A percentile compares a stretch with the other conserved stretches of the same genome.
phyloP scores from a whole-genome alignment of 2,797 vertebrate species.

The Enteromius unitaeniatus region DNA sequence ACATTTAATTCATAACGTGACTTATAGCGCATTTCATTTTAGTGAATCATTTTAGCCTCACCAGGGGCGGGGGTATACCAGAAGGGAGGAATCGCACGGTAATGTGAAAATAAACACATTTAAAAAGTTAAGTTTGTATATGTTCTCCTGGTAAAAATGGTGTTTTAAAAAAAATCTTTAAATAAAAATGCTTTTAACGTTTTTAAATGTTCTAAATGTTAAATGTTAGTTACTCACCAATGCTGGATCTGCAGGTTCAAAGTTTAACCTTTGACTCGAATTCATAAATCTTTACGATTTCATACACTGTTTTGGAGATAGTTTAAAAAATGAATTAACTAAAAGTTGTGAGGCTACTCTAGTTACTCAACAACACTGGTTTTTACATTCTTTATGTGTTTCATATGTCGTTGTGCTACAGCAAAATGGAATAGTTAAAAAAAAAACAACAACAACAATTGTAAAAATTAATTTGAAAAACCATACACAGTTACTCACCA shows the following conservation, averaged over 20 bases:
- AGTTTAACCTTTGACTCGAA: no score
- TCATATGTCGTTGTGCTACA: background rate
- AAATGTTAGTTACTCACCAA: background rate
- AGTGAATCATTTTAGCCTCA: no score
- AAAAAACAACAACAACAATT: no score
- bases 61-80: no score
- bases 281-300: background rate
- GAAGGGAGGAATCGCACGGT: no score
- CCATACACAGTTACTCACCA: background rate
- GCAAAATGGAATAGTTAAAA: background rate
- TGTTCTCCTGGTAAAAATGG: no score
- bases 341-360: background rate
- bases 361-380: background rate
- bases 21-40: no score
- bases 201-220: background rate
- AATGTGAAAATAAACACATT: no score
- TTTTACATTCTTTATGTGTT: background rate
- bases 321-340: background rate
- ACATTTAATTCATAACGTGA: no score
- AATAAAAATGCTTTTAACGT: background rate
- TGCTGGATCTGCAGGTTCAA: background rate
- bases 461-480: background rate
- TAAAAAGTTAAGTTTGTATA: no score
- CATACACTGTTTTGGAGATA: background rate
- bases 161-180: background rate